A percentile compares a stretch with the other conserved stretches of the same genome.
Conservation (phyloP, 2,797 vertebrate species). For the Sebastolobus altivelis region DNA sequence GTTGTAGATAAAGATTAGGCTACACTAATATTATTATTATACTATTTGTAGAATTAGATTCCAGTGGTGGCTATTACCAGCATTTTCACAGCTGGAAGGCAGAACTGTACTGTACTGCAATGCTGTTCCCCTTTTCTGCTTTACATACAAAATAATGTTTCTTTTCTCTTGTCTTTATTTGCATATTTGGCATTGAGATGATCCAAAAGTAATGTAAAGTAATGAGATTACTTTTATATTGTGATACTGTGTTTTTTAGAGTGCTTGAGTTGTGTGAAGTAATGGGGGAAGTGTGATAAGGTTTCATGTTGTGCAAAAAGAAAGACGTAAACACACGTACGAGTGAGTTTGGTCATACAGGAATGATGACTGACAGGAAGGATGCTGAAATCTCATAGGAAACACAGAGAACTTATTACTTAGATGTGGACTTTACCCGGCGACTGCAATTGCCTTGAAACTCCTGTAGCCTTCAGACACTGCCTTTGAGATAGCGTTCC, state of each 20-base stretch:
- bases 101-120: too few species aligned
- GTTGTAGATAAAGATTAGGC: too few species aligned
- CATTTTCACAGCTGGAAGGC: too few species aligned
- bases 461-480: conserved; percentile 88
- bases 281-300: not conserved
- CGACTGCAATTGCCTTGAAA: conserved; percentile 92
- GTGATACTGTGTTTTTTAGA: too few species aligned
- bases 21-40: too few species aligned
- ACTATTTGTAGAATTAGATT: too few species aligned
- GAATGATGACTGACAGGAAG: not conserved
- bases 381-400: not conserved
- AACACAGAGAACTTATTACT: not conserved
- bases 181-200: too few species aligned
- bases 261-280: not conserved
- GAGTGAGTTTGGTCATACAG: not conserved
- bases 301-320: not conserved
- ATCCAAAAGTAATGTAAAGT: too few species aligned
- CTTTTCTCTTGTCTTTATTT: too few species aligned
- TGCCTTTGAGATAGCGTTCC: conserved; percentile 90
- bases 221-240: not conserved
- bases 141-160: too few species aligned
- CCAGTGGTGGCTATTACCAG: accelerated
- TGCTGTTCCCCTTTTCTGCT: too few species aligned
- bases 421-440: conserved; percentile 81
- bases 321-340: not conserved